Percentiles rank a stretch among this genome's conserved stretches.
phyloP scores from a whole-genome alignment of 2,113 vertebrate genomes.

The Rhodinocichla rosea region DNA sequence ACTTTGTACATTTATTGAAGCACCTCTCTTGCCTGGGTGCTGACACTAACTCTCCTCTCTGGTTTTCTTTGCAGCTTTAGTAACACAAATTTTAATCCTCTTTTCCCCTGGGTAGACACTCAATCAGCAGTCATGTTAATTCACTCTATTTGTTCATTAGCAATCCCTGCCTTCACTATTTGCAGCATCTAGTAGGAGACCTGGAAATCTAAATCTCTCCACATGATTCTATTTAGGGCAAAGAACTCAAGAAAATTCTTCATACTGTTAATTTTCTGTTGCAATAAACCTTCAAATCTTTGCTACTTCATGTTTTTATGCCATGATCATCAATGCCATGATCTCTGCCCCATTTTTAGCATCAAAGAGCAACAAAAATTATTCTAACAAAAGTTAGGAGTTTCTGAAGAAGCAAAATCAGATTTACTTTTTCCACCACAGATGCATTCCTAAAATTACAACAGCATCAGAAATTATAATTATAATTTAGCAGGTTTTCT shows the following conservation, averaged over 20 bases:
- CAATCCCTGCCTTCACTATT: neutral
- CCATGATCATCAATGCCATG: neutral
- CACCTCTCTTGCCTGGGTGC: neutral
- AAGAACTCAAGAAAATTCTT: neutral
- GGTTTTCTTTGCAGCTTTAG: neutral
- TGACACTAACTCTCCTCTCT: neutral
- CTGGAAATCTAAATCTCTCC: neutral
- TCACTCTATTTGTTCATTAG: neutral
- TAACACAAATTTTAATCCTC: neutral
- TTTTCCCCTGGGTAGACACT: neutral
- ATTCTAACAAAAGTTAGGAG: neutral
- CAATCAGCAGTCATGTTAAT: neutral
- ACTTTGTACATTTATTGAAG: neutral
- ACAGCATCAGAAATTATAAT: neutral
- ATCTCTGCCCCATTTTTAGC: neutral
- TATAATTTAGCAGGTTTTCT: neutral
- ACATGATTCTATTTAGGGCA: neutral
- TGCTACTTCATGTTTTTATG: neutral
- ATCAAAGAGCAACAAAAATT: neutral
- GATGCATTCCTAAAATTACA: neutral
- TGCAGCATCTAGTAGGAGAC: neutral
- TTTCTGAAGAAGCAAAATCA: neutral
- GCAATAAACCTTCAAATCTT: neutral
- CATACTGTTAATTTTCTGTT: neutral
- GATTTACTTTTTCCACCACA: neutral